phyloP scores from a whole-genome alignment of 2,113 vertebrate species.

The Brevimyrus niger region DNA sequence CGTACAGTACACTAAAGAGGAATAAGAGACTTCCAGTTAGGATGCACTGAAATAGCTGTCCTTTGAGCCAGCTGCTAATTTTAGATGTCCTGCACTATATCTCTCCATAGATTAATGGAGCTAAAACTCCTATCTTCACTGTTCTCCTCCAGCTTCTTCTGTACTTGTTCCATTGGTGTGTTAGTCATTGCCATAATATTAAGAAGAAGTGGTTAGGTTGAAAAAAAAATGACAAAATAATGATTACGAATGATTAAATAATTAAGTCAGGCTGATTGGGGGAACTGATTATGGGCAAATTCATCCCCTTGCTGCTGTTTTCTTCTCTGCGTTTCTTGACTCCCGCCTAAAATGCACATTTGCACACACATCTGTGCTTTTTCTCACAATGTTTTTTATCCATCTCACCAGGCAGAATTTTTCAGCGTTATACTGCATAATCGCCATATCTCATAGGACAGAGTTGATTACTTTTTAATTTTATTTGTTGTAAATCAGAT shows the following conservation, averaged over 20 bases:
- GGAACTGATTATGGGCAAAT: neutral
- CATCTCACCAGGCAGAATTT: neutral
- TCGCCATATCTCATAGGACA: neutral
- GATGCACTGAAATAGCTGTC: constrained; percentile 45
- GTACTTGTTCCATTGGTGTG: constrained; percentile 35
- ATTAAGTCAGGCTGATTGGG: neutral
- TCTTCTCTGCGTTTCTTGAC: neutral
- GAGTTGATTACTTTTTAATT: neutral
- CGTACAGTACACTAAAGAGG: constrained; percentile 25
- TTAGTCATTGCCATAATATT: constrained; percentile 37
- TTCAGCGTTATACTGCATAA: neutral
- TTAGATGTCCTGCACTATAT: constrained; percentile 53
- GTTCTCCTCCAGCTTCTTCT: constrained; percentile 33
- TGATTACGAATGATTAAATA: neutral
- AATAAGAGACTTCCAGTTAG: constrained; percentile 29
- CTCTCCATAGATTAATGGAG: constrained; percentile 47
- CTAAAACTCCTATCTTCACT: constrained; percentile 45
- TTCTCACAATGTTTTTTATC: neutral
- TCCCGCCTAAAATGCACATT: neutral
- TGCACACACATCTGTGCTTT: neutral
- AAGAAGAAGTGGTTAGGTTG: neutral
- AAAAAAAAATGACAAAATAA: neutral
- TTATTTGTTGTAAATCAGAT: neutral
- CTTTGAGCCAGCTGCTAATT: constrained; percentile 58
- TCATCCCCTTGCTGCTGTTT: neutral